These are phyloP conservation scores for Phylloscopus trochilus DNA, from an alignment of 2,113 vertebrate species.

Conservation along the genomic window DNA sequence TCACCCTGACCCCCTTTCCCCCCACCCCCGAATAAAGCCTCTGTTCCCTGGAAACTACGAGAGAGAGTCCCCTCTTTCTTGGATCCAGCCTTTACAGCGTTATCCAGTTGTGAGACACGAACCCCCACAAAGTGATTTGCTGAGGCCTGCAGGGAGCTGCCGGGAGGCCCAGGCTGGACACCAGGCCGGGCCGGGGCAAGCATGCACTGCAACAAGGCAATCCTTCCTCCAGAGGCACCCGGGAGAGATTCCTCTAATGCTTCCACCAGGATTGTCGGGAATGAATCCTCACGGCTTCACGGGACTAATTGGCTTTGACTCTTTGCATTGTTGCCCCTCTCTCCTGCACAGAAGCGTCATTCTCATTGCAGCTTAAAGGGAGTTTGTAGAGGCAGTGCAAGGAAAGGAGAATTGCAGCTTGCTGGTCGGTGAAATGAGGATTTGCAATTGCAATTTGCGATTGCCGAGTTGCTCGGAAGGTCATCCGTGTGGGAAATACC, in stretches of 20 bases:
- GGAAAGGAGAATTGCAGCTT: background rate
- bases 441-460: background rate
- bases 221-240: background rate
- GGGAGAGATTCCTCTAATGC: background rate
- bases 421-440: background rate
- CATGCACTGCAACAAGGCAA: too few relatives aligned
- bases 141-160: too few relatives aligned
- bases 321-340: background rate
- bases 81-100: too few relatives aligned
- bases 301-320: background rate
- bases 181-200: too few relatives aligned
- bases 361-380: background rate
- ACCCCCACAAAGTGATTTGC: too few relatives aligned
- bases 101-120: too few relatives aligned
- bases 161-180: too few relatives aligned
- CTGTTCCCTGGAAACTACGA: too few relatives aligned
- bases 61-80: too few relatives aligned
- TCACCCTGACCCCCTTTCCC: too few relatives aligned
- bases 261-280: background rate
- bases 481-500: background rate
- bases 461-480: background rate
- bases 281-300: background rate
- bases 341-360: background rate
- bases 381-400: background rate
- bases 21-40: too few relatives aligned